Evolutionary conservation across 2,113 vertebrate genomes (phyloP).

Genomic region (Gallinago paraguaiae): DNA sequence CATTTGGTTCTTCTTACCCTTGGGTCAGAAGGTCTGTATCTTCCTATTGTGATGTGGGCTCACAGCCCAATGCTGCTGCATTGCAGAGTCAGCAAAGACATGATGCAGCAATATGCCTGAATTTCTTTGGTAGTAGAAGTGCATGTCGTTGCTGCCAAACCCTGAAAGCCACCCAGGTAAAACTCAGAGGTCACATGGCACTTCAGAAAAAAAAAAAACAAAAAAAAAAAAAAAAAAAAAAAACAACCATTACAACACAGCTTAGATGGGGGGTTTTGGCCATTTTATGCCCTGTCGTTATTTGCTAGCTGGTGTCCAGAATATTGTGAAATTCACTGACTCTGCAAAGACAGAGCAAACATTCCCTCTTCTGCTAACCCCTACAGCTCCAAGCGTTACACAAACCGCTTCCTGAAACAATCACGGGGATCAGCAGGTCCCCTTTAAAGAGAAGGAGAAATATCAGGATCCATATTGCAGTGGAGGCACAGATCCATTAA

Average conservation of each 20-base stretch:
- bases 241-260: not conserved
- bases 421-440: not conserved
- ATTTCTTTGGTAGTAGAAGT: not conserved
- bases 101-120: constrained; percentile 22
- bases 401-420: not conserved
- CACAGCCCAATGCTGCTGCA: constrained; percentile 39
- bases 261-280: not conserved
- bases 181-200: not conserved
- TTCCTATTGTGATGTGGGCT: not conserved
- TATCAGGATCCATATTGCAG: not conserved
- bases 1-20: not conserved
- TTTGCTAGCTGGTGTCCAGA: not conserved
- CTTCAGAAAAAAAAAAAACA: not conserved
- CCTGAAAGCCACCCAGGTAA: not conserved
- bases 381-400: not conserved
- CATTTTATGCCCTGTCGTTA: not conserved
- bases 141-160: not conserved
- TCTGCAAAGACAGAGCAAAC: not conserved
- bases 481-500: not conserved
- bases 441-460: not conserved
- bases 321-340: not conserved
- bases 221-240: not conserved
- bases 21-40: not conserved
- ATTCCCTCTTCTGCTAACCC: not conserved
- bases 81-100: constrained; percentile 53